phyloP scores from a whole-genome alignment of 2,113 vertebrate genomes.

The Holacanthus passer region DNA sequence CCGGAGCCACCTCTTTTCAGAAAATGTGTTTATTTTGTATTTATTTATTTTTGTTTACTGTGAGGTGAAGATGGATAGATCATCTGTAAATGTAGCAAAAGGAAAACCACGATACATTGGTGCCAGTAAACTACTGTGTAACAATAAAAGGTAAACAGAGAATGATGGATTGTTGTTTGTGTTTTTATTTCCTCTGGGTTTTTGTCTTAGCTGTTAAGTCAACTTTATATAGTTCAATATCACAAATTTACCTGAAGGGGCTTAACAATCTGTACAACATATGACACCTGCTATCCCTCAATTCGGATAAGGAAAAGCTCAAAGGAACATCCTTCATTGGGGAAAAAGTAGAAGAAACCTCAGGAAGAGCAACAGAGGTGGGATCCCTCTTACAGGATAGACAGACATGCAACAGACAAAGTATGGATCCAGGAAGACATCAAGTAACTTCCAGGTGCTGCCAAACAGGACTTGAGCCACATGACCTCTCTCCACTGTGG shows the following conservation, averaged over 20 bases:
- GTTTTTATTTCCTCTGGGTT: conserved; percentile 11
- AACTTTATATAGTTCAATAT: not conserved
- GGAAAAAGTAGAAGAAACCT: not conserved
- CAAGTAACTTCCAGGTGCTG: too few species aligned
- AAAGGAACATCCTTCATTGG: not conserved
- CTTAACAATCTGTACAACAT: not conserved
- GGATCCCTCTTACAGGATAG: too few species aligned
- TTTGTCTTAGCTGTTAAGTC: not conserved
- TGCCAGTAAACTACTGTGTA: conserved; percentile 82
- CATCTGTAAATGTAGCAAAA: conserved; percentile 86
- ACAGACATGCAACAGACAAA: not conserved
- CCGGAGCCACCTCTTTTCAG: conserved; percentile 47
- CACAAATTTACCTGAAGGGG: not conserved
- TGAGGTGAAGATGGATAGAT: conserved; percentile 74
- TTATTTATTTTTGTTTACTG: conserved; percentile 82
- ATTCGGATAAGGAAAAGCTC: not conserved
- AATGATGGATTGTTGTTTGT: not conserved
- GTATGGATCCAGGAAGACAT: too few species aligned
- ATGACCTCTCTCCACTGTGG: too few species aligned
- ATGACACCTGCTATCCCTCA: not conserved
- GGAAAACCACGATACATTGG: conserved; percentile 73
- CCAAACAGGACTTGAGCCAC: too few species aligned
- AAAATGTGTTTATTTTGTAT: conserved; percentile 76
- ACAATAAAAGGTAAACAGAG: conserved; percentile 80
- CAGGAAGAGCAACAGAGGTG: not conserved